These are phyloP conservation scores for Notoglanidium macrostoma DNA, from an alignment of 2,797 vertebrate genomes.

Conservation along the genomic window DNA sequence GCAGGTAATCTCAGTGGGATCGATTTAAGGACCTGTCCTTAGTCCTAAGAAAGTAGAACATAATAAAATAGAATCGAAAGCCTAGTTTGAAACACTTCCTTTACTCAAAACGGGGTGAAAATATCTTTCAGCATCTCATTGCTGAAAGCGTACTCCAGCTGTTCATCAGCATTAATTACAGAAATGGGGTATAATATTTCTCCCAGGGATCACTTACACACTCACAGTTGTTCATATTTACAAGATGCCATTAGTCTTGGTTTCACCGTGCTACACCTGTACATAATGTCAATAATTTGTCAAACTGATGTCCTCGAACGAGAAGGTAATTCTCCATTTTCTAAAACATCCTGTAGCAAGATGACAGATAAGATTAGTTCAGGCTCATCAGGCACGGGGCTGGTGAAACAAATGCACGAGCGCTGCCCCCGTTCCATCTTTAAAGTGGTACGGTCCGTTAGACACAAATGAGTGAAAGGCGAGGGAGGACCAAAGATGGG, in stretches of 20 bases:
- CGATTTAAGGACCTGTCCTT: not conserved
- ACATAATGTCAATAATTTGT: conserved; percentile 17
- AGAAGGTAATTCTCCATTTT: conserved; percentile 32
- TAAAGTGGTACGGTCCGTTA: conserved; percentile 66
- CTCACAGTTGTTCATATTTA: conserved; percentile 20
- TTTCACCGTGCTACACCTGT: not conserved
- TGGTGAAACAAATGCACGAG: conserved; percentile 58
- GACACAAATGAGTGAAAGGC: conserved; percentile 67
- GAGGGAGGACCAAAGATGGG: conserved; percentile 64
- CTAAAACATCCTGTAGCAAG: conserved; percentile 58
- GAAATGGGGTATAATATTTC: not conserved
- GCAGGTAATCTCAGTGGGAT: not conserved
- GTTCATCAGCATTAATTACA: conserved; percentile 28
- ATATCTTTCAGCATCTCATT: not conserved
- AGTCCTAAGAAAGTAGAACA: not conserved
- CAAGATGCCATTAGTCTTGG: conserved; percentile 9
- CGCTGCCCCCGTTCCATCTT: conserved; percentile 58
- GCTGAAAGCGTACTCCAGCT: not conserved
- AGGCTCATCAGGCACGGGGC: conserved; percentile 61
- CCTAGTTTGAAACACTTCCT: not conserved
- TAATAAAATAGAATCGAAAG: not conserved
- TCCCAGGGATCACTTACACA: not conserved
- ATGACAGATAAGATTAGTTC: conserved; percentile 66
- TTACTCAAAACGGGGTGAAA: not conserved
- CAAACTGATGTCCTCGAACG: not conserved